These are phyloP conservation scores for Ceratosolen solmsi DNA, from an alignment of 1,140 invertebrate genomes.

Conservation along the genomic window DNA sequence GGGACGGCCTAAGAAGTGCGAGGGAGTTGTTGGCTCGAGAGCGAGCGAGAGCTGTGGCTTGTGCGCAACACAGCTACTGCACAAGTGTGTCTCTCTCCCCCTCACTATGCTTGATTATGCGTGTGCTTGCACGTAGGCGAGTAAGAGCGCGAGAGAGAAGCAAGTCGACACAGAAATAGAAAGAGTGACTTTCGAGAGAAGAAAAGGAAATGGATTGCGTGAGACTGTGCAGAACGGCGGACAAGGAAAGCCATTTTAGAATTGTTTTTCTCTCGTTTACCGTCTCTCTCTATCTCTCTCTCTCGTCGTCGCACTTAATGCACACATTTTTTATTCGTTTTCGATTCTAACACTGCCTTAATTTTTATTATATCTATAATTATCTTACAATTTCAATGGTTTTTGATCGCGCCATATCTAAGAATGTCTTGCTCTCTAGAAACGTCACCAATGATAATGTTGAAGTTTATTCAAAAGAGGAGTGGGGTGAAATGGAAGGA, in stretches of 20 bases:
- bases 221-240: background rate
- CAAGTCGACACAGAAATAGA: slow-evolving; percentile 39
- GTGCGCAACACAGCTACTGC: background rate
- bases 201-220: slow-evolving; percentile 12
- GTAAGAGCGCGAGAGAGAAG: slow-evolving; percentile 36
- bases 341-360: too few relatives aligned
- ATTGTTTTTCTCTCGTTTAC: slow-evolving; percentile 19
- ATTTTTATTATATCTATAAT: too few relatives aligned
- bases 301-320: background rate
- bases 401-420: too few relatives aligned
- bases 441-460: too few relatives aligned
- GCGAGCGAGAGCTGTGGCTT: background rate
- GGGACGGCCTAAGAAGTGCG: slow-evolving; percentile 40
- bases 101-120: background rate
- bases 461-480: too few relatives aligned
- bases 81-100: background rate
- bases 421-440: too few relatives aligned
- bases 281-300: background rate
- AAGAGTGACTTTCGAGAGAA: slow-evolving; percentile 35
- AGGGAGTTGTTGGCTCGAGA: slow-evolving; percentile 26
- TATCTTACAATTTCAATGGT: too few relatives aligned
- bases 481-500: too few relatives aligned
- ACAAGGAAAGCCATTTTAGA: slow-evolving; percentile 34
- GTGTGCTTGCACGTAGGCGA: background rate
- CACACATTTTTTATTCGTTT: background rate